A percentile compares a stretch with the other conserved stretches of the same genome.
Conservation (phyloP, 2,888 invertebrate genomes). For the Campoplex capitator region DNA sequence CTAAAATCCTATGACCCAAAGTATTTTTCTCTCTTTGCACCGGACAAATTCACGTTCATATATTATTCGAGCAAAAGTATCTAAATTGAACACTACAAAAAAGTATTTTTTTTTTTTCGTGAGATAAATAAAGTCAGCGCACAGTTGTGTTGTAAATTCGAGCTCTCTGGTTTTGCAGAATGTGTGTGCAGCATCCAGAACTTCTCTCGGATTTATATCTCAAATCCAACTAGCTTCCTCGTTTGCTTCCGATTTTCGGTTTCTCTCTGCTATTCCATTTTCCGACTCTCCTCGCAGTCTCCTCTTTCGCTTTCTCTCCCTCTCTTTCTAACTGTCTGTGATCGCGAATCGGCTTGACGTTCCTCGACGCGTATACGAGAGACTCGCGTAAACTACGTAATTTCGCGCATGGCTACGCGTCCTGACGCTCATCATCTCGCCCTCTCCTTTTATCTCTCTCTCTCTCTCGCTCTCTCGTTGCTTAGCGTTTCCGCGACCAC, state of each 20-base stretch:
- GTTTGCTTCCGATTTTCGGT: slow-evolving; percentile 59
- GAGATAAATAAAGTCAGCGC: not conserved
- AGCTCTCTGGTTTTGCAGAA: slow-evolving; percentile 23
- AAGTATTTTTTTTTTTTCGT: not conserved
- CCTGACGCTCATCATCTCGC: slow-evolving; percentile 55
- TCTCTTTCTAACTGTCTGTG: slow-evolving; percentile 22
- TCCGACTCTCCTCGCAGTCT: slow-evolving; percentile 23
- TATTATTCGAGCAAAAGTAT: not conserved
- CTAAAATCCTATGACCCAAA: not conserved
- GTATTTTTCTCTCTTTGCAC: not conserved
- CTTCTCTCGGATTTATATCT: slow-evolving; percentile 59
- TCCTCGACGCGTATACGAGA: slow-evolving; percentile 59
- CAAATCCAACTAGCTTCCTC: slow-evolving; percentile 58
- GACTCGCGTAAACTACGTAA: slow-evolving; percentile 77
- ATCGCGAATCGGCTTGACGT: slow-evolving; percentile 70
- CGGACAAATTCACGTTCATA: not conserved
- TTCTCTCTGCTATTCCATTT: slow-evolving; percentile 54
- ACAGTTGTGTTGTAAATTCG: slow-evolving; percentile 27
- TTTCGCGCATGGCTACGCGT: slow-evolving; percentile 79
- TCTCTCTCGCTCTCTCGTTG: slow-evolving; percentile 45
- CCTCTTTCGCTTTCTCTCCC: slow-evolving; percentile 8
- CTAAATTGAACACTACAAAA: not conserved
- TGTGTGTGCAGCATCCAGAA: slow-evolving; percentile 49
- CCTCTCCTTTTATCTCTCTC: slow-evolving; percentile 47
- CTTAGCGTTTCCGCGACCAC: slow-evolving; percentile 60